Evolutionary conservation across 2,888 invertebrate species (phyloP), one percentile per base, ranked within the genome.

Genomic region (Piscicola geometra): DNA sequence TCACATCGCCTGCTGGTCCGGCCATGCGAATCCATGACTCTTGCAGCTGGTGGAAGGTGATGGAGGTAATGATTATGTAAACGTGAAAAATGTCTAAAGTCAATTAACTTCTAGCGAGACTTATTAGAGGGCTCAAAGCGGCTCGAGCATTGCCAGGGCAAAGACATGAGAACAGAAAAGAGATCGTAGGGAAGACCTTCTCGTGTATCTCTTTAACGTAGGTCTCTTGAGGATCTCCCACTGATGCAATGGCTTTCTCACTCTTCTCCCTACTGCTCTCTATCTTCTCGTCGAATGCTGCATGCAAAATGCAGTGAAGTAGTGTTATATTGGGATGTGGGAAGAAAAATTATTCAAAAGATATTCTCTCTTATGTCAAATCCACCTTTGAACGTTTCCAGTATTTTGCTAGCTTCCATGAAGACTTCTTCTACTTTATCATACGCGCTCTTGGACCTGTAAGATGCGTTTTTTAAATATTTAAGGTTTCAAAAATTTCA

Each of bases 261-360:
- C 5, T 28, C 52, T 47, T 33, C 12, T 71, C 30, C n/a, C 47
- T 1, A 52, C 33, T 32, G 0, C 3, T 71, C 25, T 52, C 30
- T 1, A 52, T 41, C 47, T 52, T 52, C 1, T 71, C 52, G 71
- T 71, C 69, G 41, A 69, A 69, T 2, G 69, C 69, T 69, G 69
- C 21, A 32, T n/a, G n/a, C n/a, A n/a, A n/a, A n/a, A n/a, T n/a
- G n/a, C n/a, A n/a, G n/a, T n/a, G n/a, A n/a, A n/a, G n/a, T n/a
- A n/a, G n/a, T n/a, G n/a, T n/a, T n/a, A n/a, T n/a, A n/a, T n/a
- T n/a, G n/a, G n/a, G n/a, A n/a, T n/a, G n/a, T n/a, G n/a, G n/a
- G n/a, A n/a, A n/a, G n/a, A n/a, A n/a, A n/a, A n/a, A n/a, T n/a
- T n/a, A n/a, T n/a, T n/a, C n/a, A n/a, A n/a, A n/a, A n/a, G n/a